phyloP scores from a whole-genome alignment of 2,797 vertebrate species.

The Synanceia verrucosa region DNA sequence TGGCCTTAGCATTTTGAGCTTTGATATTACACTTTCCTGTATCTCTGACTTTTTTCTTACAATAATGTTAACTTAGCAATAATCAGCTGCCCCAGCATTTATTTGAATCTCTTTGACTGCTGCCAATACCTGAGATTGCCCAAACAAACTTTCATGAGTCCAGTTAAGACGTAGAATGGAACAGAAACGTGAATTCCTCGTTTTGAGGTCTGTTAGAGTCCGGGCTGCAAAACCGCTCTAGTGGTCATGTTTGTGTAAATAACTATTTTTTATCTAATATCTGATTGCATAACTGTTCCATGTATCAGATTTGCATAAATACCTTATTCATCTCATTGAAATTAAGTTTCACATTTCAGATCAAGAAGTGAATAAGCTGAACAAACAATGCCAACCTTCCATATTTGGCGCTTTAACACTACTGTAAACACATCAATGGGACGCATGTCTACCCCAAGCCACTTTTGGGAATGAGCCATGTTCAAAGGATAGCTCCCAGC shows the following conservation, averaged over 20 bases:
- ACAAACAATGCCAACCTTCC: not conserved
- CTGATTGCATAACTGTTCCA: not conserved
- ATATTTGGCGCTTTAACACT: not conserved
- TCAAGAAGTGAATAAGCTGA: not conserved
- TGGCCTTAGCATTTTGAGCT: conserved; percentile 45
- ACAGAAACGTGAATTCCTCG: not conserved
- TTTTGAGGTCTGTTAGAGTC: not conserved
- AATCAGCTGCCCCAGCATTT: not conserved
- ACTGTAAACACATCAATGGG: too few species aligned
- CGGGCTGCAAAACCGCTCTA: not conserved
- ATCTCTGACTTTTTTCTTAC: conserved; percentile 42
- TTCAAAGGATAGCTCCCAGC: conserved; percentile 41
- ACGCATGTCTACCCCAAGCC: conserved; percentile 12
- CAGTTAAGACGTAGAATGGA: not conserved
- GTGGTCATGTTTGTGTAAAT: not conserved
- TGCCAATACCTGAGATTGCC: not conserved
- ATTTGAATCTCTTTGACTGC: not conserved
- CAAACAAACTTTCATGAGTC: not conserved
- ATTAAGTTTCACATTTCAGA: not conserved
- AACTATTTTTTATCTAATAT: not conserved
- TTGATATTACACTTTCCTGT: conserved; percentile 45
- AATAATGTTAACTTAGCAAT: conserved; percentile 35
- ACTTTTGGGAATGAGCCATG: conserved; percentile 24
- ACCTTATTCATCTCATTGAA: not conserved
- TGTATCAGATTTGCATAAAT: not conserved